A percentile compares a stretch with the other conserved stretches of the same genome.
Conservation (phyloP, 1,140 invertebrate genomes). For the Drosophila kurseongensis region DNA sequence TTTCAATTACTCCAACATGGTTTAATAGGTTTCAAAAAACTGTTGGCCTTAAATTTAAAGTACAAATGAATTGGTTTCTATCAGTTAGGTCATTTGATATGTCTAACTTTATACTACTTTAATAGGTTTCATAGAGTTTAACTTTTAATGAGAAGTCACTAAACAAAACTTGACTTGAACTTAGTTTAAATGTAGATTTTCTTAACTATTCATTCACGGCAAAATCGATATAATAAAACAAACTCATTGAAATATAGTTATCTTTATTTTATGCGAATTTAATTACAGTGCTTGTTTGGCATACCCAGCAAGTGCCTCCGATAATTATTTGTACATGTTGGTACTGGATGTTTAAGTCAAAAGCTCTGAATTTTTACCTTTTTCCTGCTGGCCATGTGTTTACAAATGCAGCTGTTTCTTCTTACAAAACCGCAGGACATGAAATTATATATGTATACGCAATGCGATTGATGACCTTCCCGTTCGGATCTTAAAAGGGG, state of each 20-base stretch:
- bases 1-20: conserved; percentile 4
- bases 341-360: conserved; percentile 34
- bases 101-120: too few species aligned
- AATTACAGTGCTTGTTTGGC: conserved; percentile 38
- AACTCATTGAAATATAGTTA: conserved; percentile 1
- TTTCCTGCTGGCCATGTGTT: conserved; percentile 12
- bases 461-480: conserved; percentile 49
- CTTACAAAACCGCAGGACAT: conserved; percentile 44
- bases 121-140: too few species aligned
- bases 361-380: conserved; percentile 2
- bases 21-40: too few species aligned
- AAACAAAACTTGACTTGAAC: too few species aligned
- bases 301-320: conserved; percentile 12
- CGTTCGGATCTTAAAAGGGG: conserved; percentile 23
- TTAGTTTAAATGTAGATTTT: too few species aligned
- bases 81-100: too few species aligned
- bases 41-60: too few species aligned
- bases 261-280: conserved; percentile 19
- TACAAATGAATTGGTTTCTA: too few species aligned
- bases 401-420: conserved; percentile 55
- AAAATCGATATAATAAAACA: neutral
- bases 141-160: too few species aligned
- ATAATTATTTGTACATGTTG: conserved; percentile 67
- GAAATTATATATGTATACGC: conserved; percentile 42
- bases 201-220: neutral